Conservation (phyloP, 2,888 invertebrate genomes). For the Platypus cylindrus region DNA sequence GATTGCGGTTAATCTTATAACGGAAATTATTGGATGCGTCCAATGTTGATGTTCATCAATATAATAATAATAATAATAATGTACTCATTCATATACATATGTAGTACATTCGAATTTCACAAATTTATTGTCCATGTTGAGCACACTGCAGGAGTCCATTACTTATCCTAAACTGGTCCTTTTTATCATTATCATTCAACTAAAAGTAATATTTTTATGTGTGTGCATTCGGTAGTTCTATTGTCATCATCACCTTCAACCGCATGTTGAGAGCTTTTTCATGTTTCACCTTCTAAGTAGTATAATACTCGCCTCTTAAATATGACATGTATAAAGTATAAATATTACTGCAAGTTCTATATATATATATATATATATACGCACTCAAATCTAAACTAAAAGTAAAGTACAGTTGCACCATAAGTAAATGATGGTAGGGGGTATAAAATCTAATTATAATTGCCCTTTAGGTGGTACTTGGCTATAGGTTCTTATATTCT, state of each 20-base stretch:
- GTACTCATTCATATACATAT: constrained; percentile 22
- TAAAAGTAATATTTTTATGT: constrained; percentile 33
- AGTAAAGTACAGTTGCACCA: too few relatives aligned
- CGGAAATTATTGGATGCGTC: constrained; percentile 33
- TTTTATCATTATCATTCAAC: constrained; percentile 31
- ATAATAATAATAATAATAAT: too few relatives aligned
- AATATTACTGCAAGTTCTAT: too few relatives aligned
- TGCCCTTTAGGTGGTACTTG: too few relatives aligned
- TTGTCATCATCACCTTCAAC: constrained; percentile 22
- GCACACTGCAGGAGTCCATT: constrained; percentile 31
- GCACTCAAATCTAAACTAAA: too few relatives aligned
- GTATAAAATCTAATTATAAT: too few relatives aligned
- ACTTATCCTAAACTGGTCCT: constrained; percentile 37
- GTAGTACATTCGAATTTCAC: constrained; percentile 22
- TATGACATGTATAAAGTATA: too few relatives aligned
- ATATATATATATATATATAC: too few relatives aligned
- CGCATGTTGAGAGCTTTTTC: constrained; percentile 14
- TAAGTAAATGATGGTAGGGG: too few relatives aligned
- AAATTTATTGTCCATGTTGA: constrained; percentile 25
- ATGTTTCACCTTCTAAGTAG: too few relatives aligned
- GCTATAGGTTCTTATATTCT: too few relatives aligned
- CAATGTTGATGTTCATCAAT: constrained; percentile 31
- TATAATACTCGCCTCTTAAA: too few relatives aligned
- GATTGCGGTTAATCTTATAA: constrained; percentile 37
- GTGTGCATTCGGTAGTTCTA: constrained; percentile 22